phyloP scores from a whole-genome alignment of 2,797 vertebrate species.

The Intellagama lesueurii region DNA sequence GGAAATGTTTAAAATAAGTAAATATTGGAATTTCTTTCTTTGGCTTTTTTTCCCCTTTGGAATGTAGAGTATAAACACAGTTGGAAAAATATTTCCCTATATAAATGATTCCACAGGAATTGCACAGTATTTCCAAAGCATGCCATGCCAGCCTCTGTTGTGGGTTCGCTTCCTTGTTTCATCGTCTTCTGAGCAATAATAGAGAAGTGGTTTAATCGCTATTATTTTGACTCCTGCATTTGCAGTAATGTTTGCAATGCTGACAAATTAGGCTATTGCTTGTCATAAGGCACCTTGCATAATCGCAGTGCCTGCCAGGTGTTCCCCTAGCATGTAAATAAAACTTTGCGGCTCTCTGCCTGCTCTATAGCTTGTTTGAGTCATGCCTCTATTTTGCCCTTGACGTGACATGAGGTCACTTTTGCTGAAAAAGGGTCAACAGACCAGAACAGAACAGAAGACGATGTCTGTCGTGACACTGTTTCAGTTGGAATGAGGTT shows the following conservation, averaged over 20 bases:
- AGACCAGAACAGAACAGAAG: slow-evolving; percentile 65
- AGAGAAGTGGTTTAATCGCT: slow-evolving; percentile 62
- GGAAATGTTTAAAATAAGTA: not conserved
- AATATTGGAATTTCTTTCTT: not conserved
- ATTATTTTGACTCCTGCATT: slow-evolving; percentile 72
- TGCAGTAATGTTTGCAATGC: slow-evolving; percentile 67
- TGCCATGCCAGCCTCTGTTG: slow-evolving; percentile 56
- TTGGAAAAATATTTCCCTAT: slow-evolving; percentile 34
- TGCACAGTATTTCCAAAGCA: slow-evolving; percentile 56
- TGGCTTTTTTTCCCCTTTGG: not conserved
- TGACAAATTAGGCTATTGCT: slow-evolving; percentile 73
- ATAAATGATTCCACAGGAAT: slow-evolving; percentile 17
- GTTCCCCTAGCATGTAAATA: slow-evolving; percentile 63
- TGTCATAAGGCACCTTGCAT: slow-evolving; percentile 67
- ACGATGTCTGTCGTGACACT: slow-evolving; percentile 75
- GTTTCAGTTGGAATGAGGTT: slow-evolving; percentile 63
- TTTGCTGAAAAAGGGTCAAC: slow-evolving; percentile 69
- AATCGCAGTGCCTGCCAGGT: slow-evolving; percentile 70
- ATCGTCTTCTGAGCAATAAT: slow-evolving; percentile 53
- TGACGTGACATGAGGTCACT: slow-evolving; percentile 67
- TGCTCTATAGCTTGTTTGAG: slow-evolving; percentile 41
- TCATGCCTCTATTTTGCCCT: slow-evolving; percentile 61
- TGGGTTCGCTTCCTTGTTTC: slow-evolving; percentile 60
- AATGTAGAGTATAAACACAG: not conserved
- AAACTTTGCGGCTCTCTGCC: slow-evolving; percentile 41